These are phyloP conservation scores for Pseudomyrmex gracilis DNA, from an alignment of 1,140 invertebrate species.

Conservation along the genomic window DNA sequence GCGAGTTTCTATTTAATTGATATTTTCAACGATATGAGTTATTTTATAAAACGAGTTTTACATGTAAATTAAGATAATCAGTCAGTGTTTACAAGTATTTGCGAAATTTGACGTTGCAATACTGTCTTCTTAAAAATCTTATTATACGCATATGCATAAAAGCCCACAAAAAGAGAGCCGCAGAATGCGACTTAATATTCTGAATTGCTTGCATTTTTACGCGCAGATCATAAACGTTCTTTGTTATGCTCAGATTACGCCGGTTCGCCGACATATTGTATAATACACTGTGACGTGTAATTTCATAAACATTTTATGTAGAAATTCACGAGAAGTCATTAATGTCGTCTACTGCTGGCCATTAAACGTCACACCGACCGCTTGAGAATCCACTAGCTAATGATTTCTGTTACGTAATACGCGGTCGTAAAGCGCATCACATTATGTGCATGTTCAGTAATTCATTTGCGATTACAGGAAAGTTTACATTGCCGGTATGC, in stretches of 20 bases:
- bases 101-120: neutral
- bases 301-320: conserved; percentile 2
- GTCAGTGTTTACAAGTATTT: neutral
- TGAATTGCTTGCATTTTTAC: conserved; percentile 50
- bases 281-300: neutral
- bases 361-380: neutral
- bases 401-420: conserved; percentile 44
- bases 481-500: conserved; percentile 53
- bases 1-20: neutral
- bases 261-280: neutral
- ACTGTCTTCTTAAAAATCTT: conserved; percentile 5
- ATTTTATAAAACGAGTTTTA: too few species aligned
- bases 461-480: conserved; percentile 62
- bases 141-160: conserved; percentile 22
- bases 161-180: neutral
- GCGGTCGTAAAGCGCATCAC: conserved; percentile 18
- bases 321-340: conserved; percentile 9
- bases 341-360: conserved; percentile 1
- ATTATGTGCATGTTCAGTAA: conserved; percentile 25
- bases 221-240: conserved; percentile 19
- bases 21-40: too few species aligned
- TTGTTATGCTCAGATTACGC: neutral
- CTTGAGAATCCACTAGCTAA: conserved; percentile 8
- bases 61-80: too few species aligned
- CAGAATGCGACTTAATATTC: conserved; percentile 20